Base-by-base conservation (phyloP, 2,888 invertebrate genomes). In the Fragum whitleyi region DNA sequence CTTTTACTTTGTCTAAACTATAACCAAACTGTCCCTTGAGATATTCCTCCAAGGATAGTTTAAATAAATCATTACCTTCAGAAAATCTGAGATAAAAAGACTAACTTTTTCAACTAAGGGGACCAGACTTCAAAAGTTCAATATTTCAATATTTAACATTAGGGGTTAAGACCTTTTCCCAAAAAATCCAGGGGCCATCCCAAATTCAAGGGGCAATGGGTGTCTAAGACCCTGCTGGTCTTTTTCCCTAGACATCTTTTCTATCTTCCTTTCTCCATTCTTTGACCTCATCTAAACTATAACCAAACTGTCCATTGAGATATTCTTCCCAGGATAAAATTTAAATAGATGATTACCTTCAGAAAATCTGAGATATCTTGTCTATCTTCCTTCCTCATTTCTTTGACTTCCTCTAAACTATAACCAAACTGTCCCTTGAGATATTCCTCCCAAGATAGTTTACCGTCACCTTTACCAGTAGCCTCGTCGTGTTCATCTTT, bases 371-470 rank as follows among this genome's bases (percentile, higher is more conserved):
- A 69, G 36, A 86, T 80, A 47, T 91, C 92, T 14, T 87, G 85
- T 26, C 83, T 83, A 6, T 80, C 85, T 32, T 87, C 89, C 47
- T 89, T 83, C 61, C 89, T 84, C 79, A 90, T 87, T 5, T 91
- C 90, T 62, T 90, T 89, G 55, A 93, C 89, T 59, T 94, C 94
- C 16, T 92, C 90, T 59, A 93, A 96, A 81, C 96, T 89, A 70
- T 96, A 96, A 0, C 97, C 97, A 93, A 97, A 99, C 0, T 97
- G 96, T 93, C 98, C 97, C 74, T 96, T 95, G n/a, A 98, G 92
- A 93, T 98, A 97, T 94, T 99, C 99, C 6, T 95, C 94, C 98
- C 98, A 99, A 0, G 97, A 96, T 1, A 99, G 96, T 86, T 95
- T 94, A 0, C 97, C 97, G 94, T 99, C 97, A 53, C 95, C 95